Conservation (phyloP, 2,888 invertebrate species). For the Dioctria rufipes region DNA sequence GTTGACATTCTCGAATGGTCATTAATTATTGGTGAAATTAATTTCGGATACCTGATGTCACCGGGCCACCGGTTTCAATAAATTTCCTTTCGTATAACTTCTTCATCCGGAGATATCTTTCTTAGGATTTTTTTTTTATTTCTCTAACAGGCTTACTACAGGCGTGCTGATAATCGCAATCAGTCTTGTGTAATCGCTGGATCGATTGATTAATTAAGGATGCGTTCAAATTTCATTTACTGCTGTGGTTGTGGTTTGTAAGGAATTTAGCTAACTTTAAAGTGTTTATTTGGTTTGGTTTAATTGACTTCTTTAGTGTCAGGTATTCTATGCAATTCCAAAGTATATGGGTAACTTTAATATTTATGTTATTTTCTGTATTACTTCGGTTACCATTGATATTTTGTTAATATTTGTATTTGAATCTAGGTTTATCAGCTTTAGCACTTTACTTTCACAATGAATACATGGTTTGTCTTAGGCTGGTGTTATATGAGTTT, state of each 20-base stretch:
- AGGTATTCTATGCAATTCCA: too few species aligned
- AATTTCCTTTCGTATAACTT: constrained; percentile 13
- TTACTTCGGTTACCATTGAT: too few species aligned
- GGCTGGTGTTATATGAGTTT: too few species aligned
- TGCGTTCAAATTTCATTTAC: constrained; percentile 36
- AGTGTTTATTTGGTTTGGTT: neutral
- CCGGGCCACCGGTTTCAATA: constrained; percentile 26
- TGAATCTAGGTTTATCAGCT: too few species aligned
- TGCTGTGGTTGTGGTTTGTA: neutral
- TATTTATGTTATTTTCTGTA: too few species aligned
- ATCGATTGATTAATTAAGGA: constrained; percentile 48
- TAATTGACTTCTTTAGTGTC: too few species aligned
- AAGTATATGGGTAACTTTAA: too few species aligned
- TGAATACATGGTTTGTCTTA: too few species aligned
- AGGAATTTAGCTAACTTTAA: neutral
- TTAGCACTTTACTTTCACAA: too few species aligned
- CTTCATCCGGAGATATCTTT: constrained; percentile 16
- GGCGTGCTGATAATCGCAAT: constrained; percentile 34
- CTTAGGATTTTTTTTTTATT: neutral
- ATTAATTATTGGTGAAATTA: constrained; percentile 41
- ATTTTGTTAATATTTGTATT: too few species aligned
- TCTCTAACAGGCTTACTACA: neutral
- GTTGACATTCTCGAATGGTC: constrained; percentile 31
- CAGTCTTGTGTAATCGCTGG: constrained; percentile 43
- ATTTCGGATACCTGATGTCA: constrained; percentile 37